phyloP scores from a whole-genome alignment of 2,113 vertebrate genomes.

The Cichladusa arquata region DNA sequence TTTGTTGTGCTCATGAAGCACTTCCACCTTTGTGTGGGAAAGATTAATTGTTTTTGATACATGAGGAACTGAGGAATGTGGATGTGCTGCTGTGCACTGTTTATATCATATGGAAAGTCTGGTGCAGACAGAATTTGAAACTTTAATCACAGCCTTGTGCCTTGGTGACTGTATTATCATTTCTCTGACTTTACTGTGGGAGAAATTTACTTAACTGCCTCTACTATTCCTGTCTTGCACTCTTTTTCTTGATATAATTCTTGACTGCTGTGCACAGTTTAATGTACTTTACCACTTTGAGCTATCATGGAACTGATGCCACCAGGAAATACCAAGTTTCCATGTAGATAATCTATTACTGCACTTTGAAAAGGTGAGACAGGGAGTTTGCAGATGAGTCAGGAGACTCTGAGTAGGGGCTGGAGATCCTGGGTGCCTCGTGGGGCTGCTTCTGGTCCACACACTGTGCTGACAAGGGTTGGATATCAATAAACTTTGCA shows the following conservation, averaged over 20 bases:
- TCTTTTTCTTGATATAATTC: not conserved
- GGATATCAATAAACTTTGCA: not conserved
- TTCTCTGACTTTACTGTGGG: not conserved
- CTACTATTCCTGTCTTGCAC: not conserved
- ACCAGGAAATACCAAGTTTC: not conserved
- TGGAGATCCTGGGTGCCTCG: not conserved
- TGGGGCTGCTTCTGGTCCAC: not conserved
- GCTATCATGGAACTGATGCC: not conserved
- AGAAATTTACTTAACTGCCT: not conserved
- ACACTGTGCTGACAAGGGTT: not conserved
- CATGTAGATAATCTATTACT: not conserved
- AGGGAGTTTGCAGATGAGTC: not conserved
- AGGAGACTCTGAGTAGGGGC: not conserved
- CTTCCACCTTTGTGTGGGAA: not conserved
- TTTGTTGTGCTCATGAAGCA: not conserved
- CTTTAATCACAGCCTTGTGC: not conserved
- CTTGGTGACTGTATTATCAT: not conserved
- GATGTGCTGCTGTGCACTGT: not conserved
- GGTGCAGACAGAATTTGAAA: not conserved
- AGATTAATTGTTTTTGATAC: not conserved
- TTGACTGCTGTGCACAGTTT: not conserved
- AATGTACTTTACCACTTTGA: not conserved
- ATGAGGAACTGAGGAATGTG: not conserved
- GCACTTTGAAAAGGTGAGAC: not conserved
- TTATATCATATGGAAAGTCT: not conserved